A percentile compares a stretch with the other conserved stretches of the same genome.
phyloP scores from a whole-genome alignment of 2,888 invertebrate species.

The Apotomis betuletana region DNA sequence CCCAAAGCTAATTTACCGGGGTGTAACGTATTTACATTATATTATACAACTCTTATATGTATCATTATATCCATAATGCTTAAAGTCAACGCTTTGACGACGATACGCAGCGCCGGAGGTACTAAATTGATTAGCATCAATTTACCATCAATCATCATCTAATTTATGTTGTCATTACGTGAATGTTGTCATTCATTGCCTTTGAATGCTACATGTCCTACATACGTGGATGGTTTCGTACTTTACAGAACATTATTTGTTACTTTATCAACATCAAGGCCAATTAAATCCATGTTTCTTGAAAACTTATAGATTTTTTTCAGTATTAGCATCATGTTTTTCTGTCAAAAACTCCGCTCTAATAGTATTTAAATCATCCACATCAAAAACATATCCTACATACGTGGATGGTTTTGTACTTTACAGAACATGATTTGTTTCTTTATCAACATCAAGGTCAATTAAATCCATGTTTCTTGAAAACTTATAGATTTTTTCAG shows the following conservation, averaged over 20 bases:
- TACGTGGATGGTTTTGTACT: constrained; percentile 31
- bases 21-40: constrained; percentile 3
- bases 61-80: constrained; percentile 23
- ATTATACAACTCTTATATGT: background rate
- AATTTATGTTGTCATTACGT: constrained; percentile 30
- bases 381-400: constrained; percentile 7
- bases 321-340: background rate
- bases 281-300: background rate
- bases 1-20: constrained; percentile 6
- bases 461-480: background rate
- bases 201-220: constrained; percentile 31
- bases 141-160: constrained; percentile 28
- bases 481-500: background rate
- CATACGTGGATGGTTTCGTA: constrained; percentile 31
- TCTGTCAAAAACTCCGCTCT: background rate
- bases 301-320: background rate
- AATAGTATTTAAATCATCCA: constrained; percentile 22
- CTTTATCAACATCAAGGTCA: background rate
- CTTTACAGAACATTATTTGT: background rate
- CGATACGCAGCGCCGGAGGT: constrained; percentile 5
- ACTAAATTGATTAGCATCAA: constrained; percentile 5
- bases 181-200: constrained; percentile 31
- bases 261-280: background rate
- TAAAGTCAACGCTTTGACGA: constrained; percentile 7
- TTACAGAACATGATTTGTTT: background rate